Evolutionary conservation across 2,797 vertebrate genomes (phyloP).

Genomic region (Lepus oiostolus): DNA sequence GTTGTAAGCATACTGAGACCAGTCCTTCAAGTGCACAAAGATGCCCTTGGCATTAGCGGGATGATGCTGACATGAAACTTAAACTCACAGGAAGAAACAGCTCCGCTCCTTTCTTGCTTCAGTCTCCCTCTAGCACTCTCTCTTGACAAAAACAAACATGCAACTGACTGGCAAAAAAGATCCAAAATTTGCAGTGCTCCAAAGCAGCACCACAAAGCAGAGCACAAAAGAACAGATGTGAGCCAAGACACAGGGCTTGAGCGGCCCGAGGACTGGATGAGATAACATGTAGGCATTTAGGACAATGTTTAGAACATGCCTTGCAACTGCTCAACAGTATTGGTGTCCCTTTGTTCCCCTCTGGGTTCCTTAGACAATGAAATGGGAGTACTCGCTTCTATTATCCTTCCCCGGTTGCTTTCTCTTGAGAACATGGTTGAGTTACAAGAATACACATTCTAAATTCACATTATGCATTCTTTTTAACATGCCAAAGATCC

Average conservation of each 20-base stretch:
- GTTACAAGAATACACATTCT: background rate
- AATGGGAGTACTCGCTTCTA: rapidly evolving
- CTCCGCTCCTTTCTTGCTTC: background rate
- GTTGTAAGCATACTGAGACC: background rate
- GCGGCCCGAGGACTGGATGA: background rate
- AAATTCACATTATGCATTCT: background rate
- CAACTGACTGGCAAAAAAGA: background rate
- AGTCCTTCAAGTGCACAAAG: background rate
- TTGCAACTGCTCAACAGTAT: background rate
- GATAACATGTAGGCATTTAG: background rate
- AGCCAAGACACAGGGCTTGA: background rate
- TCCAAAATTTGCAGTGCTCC: background rate
- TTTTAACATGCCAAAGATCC: background rate
- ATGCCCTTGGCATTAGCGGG: background rate
- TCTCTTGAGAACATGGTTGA: background rate
- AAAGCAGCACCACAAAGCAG: background rate
- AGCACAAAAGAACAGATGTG: background rate
- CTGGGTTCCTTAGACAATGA: background rate
- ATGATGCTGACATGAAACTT: background rate
- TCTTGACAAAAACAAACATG: background rate
- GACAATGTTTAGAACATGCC: background rate
- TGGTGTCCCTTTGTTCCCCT: background rate
- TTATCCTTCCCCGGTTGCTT: background rate
- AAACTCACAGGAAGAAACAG: background rate
- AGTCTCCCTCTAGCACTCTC: background rate